These are phyloP conservation scores for Papilio polytes DNA, from an alignment of 1,140 invertebrate species.

Conservation along the genomic window DNA sequence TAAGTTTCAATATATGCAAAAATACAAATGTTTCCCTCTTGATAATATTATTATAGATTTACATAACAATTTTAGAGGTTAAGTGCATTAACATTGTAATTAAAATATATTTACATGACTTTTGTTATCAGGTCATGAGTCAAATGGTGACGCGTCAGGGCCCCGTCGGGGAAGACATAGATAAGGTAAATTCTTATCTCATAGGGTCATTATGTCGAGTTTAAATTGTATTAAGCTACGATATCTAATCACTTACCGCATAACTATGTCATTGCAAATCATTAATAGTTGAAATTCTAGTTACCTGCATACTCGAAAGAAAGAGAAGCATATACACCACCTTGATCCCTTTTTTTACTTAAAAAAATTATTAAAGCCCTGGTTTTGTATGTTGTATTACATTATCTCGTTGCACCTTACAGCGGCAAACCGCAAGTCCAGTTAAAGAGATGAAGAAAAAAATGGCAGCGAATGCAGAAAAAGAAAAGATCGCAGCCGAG, in stretches of 20 bases:
- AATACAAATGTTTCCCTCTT: no score
- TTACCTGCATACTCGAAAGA: not conserved
- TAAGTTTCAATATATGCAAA: no score
- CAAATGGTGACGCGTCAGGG: constrained; percentile 72
- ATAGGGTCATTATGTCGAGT: not conserved
- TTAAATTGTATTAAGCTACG: not conserved
- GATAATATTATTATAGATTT: no score
- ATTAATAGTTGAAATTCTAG: not conserved
- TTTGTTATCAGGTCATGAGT: constrained; percentile 70
- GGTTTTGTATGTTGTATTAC: not conserved
- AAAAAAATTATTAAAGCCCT: not conserved
- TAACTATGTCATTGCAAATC: not conserved
- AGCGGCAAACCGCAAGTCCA: constrained; percentile 67
- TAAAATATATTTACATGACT: constrained; percentile 36
- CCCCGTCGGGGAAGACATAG: constrained; percentile 67
- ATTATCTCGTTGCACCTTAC: constrained; percentile 16
- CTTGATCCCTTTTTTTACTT: not conserved
- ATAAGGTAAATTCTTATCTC: constrained; percentile 62
- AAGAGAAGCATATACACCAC: not conserved
- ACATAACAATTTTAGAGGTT: not conserved
- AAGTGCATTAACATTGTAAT: not conserved
- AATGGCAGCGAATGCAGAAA: constrained; percentile 73
- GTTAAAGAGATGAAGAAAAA: constrained; percentile 80
- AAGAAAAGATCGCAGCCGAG: constrained; percentile 67
- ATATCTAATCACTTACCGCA: not conserved